Percentiles rank a stretch among this genome's conserved stretches.
These are phyloP conservation scores for Manis crassicaudata DNA, from an alignment of 2,797 vertebrate species.

Conservation along the genomic window DNA sequence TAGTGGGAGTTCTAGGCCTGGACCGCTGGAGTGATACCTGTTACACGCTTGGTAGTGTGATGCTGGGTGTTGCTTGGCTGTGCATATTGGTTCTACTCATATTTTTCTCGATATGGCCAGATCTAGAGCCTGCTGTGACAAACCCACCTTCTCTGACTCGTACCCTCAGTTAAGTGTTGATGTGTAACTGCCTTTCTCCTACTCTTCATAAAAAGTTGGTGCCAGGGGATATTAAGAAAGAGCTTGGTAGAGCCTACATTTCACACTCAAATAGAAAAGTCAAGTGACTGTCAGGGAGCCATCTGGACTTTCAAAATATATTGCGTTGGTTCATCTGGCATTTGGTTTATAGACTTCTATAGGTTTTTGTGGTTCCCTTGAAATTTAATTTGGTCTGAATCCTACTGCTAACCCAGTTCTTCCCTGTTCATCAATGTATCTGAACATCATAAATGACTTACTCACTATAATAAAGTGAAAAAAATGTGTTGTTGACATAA, in stretches of 20 bases:
- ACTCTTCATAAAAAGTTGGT: not conserved
- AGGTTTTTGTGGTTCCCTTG: conserved; percentile 15
- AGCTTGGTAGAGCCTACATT: not conserved
- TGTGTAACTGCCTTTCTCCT: not conserved
- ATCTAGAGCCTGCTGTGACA: not conserved
- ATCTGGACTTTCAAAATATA: not conserved
- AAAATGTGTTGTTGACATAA: not conserved
- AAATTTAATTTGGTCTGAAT: not conserved
- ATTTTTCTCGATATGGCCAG: not conserved
- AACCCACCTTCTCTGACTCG: not conserved
- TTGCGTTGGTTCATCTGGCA: not conserved
- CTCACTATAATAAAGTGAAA: not conserved
- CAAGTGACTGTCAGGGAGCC: not conserved
- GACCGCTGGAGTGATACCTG: not conserved
- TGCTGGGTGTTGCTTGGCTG: not conserved
- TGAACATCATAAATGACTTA: not conserved
- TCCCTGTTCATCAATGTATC: not conserved
- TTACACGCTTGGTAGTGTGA: not conserved
- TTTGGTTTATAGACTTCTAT: not conserved
- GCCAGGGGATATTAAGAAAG: not conserved
- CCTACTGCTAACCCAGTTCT: not conserved
- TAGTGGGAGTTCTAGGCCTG: not conserved
- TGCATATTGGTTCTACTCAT: not conserved
- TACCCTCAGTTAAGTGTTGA: not conserved
- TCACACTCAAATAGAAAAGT: not conserved